phyloP scores from a whole-genome alignment of 2,113 vertebrate genomes.

The Empidonax alnorum region DNA sequence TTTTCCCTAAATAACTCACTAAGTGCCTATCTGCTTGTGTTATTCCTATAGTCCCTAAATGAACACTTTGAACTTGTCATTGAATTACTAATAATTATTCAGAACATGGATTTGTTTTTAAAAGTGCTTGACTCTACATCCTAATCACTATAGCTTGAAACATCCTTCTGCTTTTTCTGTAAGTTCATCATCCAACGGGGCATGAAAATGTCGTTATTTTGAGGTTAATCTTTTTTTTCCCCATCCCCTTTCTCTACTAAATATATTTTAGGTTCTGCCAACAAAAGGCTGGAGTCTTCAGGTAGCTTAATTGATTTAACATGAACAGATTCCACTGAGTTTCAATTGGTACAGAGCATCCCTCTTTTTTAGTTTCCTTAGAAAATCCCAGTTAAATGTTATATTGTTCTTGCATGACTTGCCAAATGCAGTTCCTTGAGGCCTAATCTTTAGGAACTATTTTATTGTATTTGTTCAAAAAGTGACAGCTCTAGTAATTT shows the following conservation, averaged over 20 bases:
- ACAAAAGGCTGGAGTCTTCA: neutral
- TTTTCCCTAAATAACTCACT: neutral
- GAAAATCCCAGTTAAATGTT: neutral
- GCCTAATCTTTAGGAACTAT: neutral
- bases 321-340: neutral
- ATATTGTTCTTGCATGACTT: neutral
- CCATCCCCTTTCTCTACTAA: constrained; percentile 22
- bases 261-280: neutral
- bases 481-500: constrained; percentile 14
- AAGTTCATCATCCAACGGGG: neutral
- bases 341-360: neutral
- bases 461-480: constrained; percentile 1
- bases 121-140: neutral
- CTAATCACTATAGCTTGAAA: neutral
- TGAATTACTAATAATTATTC: neutral
- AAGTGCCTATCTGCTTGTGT: neutral
- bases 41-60: neutral
- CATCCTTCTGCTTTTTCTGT: neutral
- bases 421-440: constrained; percentile 10
- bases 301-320: neutral
- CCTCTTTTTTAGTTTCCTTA: neutral
- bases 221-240: neutral
- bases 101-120: neutral
- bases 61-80: neutral
- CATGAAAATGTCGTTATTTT: neutral